phyloP scores from a whole-genome alignment of 2,113 vertebrate genomes.

The Spilogale gracilis region DNA sequence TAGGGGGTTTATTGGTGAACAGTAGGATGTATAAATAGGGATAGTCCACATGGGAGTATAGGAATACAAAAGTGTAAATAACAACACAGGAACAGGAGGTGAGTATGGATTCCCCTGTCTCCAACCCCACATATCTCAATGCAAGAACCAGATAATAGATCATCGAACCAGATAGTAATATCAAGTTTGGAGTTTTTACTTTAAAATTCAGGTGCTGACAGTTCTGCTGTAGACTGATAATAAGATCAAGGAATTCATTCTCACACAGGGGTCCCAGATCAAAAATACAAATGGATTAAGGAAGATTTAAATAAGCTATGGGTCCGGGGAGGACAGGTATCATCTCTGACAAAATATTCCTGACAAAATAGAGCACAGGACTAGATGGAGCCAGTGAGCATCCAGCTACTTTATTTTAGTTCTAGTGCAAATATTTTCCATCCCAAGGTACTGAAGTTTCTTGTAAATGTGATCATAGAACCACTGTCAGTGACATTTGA shows the following conservation, averaged over 20 bases:
- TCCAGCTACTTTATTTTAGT: neutral
- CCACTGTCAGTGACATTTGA: neutral
- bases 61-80: neutral
- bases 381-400: neutral
- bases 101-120: neutral
- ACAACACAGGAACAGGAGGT: neutral
- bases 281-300: neutral
- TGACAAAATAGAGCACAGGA: neutral
- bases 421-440: neutral
- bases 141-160: neutral
- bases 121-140: neutral
- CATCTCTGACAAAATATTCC: neutral
- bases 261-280: neutral
- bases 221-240: neutral
- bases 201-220: neutral
- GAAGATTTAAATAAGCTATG: slow-evolving; percentile 1
- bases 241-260: neutral
- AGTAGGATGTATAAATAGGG: neutral
- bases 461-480: neutral
- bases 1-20: neutral
- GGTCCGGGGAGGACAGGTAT: neutral
- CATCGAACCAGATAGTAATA: neutral
- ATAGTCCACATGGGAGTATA: neutral
- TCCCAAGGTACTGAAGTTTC: neutral
- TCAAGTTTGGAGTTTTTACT: neutral